phyloP scores from a whole-genome alignment of 1,140 invertebrate genomes.

The Portunus trituberculatus region DNA sequence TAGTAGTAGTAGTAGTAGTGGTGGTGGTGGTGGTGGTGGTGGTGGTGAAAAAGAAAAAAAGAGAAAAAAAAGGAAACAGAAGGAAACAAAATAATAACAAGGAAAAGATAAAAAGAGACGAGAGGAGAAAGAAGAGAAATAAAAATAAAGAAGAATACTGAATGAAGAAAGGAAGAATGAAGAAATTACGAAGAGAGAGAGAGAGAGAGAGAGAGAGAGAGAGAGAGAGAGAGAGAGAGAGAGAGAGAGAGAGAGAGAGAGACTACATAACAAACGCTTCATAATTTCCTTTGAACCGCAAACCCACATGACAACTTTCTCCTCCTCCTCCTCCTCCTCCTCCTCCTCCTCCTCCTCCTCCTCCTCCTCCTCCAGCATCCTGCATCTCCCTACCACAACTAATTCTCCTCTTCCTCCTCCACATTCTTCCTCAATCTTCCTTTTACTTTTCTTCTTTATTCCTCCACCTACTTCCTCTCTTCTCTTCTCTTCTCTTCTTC shows the following conservation, averaged over 20 bases:
- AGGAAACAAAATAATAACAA: no score
- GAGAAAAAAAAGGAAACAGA: no score
- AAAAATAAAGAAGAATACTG: background rate
- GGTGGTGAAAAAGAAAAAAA: no score
- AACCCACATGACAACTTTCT: background rate
- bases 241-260: background rate
- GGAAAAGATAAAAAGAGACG: no score
- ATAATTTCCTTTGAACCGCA: background rate
- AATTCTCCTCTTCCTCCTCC: background rate
- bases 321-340: slow-evolving; percentile 15
- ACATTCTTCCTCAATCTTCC: background rate
- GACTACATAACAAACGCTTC: background rate
- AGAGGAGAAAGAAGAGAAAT: background rate
- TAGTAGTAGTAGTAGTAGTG: background rate
- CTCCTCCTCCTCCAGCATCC: background rate
- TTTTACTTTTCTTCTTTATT: background rate
- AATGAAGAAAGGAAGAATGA: no score
- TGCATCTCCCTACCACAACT: background rate
- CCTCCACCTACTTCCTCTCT: background rate
- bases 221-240: slow-evolving; percentile 20
- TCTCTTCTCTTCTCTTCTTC: background rate
- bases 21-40: no score
- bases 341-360: slow-evolving; percentile 7
- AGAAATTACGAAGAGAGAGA: background rate
- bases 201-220: slow-evolving; percentile 20